Conservation (phyloP, 2,888 invertebrate genomes). For the Salpingus planirostris region DNA sequence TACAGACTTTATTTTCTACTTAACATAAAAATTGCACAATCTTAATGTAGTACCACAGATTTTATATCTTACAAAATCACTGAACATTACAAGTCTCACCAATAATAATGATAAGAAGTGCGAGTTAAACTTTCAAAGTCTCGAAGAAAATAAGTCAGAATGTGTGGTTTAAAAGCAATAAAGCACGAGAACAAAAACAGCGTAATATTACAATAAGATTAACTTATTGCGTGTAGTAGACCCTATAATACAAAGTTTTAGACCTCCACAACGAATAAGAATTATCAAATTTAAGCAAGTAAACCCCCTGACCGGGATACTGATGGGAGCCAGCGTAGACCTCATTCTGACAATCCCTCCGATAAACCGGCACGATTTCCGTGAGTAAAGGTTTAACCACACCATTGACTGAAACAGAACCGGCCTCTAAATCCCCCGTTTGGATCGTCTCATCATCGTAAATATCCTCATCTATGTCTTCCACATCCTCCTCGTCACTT, state of each 20-base stretch:
- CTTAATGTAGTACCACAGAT: too few relatives aligned
- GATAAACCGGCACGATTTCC: constrained; percentile 88
- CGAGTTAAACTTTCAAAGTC: too few relatives aligned
- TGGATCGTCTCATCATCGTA: constrained; percentile 43
- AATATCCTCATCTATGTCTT: constrained; percentile 45
- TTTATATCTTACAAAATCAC: too few relatives aligned
- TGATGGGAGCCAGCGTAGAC: constrained; percentile 96
- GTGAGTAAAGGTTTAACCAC: constrained; percentile 54
- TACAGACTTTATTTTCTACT: too few relatives aligned
- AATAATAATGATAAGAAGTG: too few relatives aligned
- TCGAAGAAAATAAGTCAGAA: too few relatives aligned
- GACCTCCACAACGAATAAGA: constrained; percentile 98
- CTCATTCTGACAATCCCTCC: constrained; percentile 93
- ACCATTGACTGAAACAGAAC: constrained; percentile 28
- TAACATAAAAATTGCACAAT: too few relatives aligned
- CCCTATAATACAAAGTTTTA: constrained; percentile 97
- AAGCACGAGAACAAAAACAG: too few relatives aligned
- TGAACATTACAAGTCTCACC: too few relatives aligned
- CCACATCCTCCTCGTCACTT: constrained; percentile 80
- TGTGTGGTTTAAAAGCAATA: too few relatives aligned
- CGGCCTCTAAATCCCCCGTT: constrained; percentile 54
- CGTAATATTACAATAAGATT: constrained; percentile 1
- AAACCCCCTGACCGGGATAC: constrained; percentile 96
- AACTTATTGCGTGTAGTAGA: constrained; percentile 78
- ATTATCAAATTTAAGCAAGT: constrained; percentile 98